Evolutionary conservation across 2,888 invertebrate genomes (phyloP), one percentile per base, ranked within the genome.

Genomic region (Epinotia brunnichana): DNA sequence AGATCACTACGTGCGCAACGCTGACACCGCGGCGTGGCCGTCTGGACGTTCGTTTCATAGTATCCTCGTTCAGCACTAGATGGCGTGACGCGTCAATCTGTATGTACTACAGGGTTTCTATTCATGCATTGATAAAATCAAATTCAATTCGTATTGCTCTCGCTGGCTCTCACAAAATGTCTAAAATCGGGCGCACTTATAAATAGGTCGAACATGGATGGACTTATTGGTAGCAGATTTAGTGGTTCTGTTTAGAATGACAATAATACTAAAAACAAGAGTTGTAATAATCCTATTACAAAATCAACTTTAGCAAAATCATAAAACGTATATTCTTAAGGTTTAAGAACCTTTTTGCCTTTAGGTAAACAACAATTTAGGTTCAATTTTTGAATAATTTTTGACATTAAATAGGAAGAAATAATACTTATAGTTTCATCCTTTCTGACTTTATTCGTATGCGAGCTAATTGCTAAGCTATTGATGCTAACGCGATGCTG

Each of bases 1-100:
- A 70, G 17, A 64, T 39, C 11, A 57, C 29, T 61, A 41, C n/a
- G 69, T 2, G n/a, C 29, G 56, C 35, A n/a, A 21, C 51, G 24
- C 2, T 3, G 21, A 21, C 51, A 51, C 2, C 7, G 21, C 39
- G 44, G 35, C 19, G 39, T 57, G 39, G 24, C n/a, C 11, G 48
- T 35, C 35, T 48, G 21, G 17, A n/a, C n/a, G 48, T 56, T 63
- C 11, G 62, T 19, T 15, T 13, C 48, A 39, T 24, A 59, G 57
- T 57, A 51, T 51, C 4, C 7, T 19, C 19, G 13, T n/a, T 64
- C 17, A 17, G 3, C 63, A 57, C 0, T 21, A 70, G 70, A 70
- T 70, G 70, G 70, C 70, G 69, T 41, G 75, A 63, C 76, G 79
- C 61, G 73, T 64, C 15, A 15, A 44, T 13, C 44, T 13, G 44